Percentiles rank a stretch among this genome's conserved stretches.
Conservation (phyloP, 1,140 invertebrate genomes). For the Cherax quadricarinatus region DNA sequence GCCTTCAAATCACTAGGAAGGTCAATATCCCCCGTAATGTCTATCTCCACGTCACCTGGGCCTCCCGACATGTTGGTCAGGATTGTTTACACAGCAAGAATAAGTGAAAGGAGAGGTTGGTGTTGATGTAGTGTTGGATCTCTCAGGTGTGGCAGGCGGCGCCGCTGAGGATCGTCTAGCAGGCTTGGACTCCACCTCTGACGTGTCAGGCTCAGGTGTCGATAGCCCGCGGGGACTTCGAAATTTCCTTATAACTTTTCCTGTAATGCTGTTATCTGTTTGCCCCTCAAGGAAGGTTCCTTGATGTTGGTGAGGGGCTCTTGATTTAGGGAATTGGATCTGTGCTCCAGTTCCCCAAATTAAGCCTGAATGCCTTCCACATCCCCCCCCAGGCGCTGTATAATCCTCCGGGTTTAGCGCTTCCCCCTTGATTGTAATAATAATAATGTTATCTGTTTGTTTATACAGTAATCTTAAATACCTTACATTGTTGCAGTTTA, state of each 20-base stretch:
- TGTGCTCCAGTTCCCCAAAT: too few relatives aligned
- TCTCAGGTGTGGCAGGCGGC: background rate
- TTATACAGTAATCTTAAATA: too few relatives aligned
- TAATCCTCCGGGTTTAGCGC: too few relatives aligned
- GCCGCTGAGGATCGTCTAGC: too few relatives aligned
- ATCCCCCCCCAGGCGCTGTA: too few relatives aligned
- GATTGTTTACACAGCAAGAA: slow-evolving; percentile 33
- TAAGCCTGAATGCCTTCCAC: too few relatives aligned
- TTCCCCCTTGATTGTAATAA: too few relatives aligned
- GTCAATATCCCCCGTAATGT: slow-evolving; percentile 50
- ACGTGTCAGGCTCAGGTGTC: slow-evolving; percentile 17
- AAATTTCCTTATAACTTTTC: background rate
- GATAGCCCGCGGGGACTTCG: background rate
- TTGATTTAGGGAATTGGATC: too few relatives aligned
- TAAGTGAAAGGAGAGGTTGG: background rate
- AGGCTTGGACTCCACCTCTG: background rate
- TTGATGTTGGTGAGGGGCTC: too few relatives aligned
- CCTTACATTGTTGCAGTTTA: too few relatives aligned
- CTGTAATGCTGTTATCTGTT: background rate
- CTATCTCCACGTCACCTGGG: slow-evolving; percentile 54
- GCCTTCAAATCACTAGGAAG: background rate
- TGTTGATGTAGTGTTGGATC: background rate
- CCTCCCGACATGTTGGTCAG: slow-evolving; percentile 41
- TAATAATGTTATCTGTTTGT: background rate
- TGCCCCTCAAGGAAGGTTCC: too few relatives aligned